Evolutionary conservation across 2,797 vertebrate genomes (phyloP), one percentile per base, ranked within the genome.

Genomic region (Carapus acus): DNA sequence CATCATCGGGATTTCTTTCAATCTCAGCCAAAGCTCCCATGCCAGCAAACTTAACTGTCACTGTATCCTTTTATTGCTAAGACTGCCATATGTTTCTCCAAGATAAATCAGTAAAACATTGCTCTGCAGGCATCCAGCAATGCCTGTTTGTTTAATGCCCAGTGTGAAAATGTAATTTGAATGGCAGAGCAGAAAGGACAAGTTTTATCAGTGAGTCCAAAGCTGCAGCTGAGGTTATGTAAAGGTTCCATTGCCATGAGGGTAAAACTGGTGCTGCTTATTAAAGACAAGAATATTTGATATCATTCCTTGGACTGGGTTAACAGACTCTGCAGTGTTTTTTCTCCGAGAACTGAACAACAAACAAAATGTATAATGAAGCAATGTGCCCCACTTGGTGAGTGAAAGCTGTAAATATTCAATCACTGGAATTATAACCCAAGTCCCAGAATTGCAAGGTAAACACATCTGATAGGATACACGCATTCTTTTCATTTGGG

Each of bases 331-430:
- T 19, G 1, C 54, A 47, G 54, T 48, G 46, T 63, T 31, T n/a
- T n/a, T n/a, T 20, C 13, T 62, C 56, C 67, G 63, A 58, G 64
- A 62, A 60, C 53, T 58, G 21, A 1, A 74, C 74, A 80, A 85
- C 74, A 83, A 85, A 83, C 71, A 80, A 67, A 74, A 41, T 79
- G 60, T 79, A 81, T 81, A 87, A 84, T 84, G 73, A 74, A 76
- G 73, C 66, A 43, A 67, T 7, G 3, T 27, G 59, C 51, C 70
- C 71, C 63, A 73, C 54, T 76, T 70, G 70, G 57, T 77, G 74
- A 65, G 73, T 61, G 74, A 73, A 77, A 71, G 67, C 57, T 74
- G 70, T 83, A 81, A 85, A 84, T 83, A 77, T 80, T 83, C 78
- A 78, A 62, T 76, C 64, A 79, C 65, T 77, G 74, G 56, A 65